These are phyloP conservation scores for Sipha flava DNA, from an alignment of 1,140 invertebrate genomes.

Conservation along the genomic window DNA sequence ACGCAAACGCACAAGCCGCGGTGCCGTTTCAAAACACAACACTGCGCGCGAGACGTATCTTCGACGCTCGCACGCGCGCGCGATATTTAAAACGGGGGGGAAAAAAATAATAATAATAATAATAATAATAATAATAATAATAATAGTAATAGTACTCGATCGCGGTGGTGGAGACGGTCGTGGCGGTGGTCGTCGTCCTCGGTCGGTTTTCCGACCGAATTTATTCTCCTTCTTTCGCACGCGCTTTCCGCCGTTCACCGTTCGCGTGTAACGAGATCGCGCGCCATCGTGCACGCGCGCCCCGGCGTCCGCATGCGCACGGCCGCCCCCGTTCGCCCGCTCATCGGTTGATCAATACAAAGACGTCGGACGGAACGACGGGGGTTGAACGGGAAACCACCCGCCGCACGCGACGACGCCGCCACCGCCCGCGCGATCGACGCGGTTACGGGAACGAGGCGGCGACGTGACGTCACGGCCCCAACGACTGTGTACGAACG, in stretches of 20 bases:
- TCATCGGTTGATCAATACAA: constrained; percentile 29
- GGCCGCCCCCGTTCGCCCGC: too few relatives aligned
- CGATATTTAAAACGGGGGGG: not conserved
- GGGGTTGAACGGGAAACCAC: not conserved
- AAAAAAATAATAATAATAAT: not conserved
- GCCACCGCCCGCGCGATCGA: not conserved
- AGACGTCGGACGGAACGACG: not conserved
- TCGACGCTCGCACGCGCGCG: not conserved
- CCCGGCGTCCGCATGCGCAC: not conserved
- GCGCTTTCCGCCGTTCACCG: not conserved
- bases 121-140: not conserved
- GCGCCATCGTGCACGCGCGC: not conserved
- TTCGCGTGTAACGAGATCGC: not conserved
- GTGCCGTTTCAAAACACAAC: too few relatives aligned
- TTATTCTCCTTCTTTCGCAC: not conserved
- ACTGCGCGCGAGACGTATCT: too few relatives aligned
- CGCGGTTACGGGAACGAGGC: too few relatives aligned
- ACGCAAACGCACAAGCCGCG: too few relatives aligned
- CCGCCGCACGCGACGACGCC: not conserved
- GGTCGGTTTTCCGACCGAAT: not conserved
- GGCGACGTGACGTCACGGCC: not conserved
- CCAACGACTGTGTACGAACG: too few relatives aligned
- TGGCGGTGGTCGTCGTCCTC: not conserved
- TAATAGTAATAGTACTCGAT: too few relatives aligned
- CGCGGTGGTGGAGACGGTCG: not conserved